Base-by-base conservation (phyloP, 2,888 invertebrate species). In the Gastrophysa polygoni region DNA sequence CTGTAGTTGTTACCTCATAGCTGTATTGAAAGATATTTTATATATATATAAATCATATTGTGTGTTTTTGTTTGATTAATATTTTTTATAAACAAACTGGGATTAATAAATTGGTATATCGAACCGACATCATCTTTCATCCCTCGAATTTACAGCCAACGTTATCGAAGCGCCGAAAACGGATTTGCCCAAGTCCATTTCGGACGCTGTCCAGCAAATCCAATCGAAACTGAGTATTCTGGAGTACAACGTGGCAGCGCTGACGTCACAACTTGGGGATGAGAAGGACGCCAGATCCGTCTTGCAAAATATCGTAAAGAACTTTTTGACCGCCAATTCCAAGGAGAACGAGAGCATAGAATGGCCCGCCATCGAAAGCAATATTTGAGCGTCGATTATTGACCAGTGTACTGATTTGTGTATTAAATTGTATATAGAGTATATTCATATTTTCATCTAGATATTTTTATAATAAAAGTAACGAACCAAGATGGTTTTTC, bases 271-370 rank as follows among this genome's bases (percentile, higher is more conserved):
- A 65, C 67, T 82, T 46, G 75, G 73, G 21, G 81, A 82, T 63
- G 82, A 82, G 70, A 74, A 77, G 24, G 72, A 76, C 57, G 81
- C 81, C 43, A 72, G 82, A 54, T 77, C 72, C 67, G 69, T 75
- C 32, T 73, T 82, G 61, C 68, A 68, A 44, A 64, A 60, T 21
- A 72, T 75, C 59, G 69, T 75, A 17, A 75, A 71, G 69, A 77
- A 75, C 58, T 73, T 75, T 70, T 61, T 80, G 57, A 61, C 68
- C 44, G 57, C 64, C 46, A 77, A 73, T 70, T 70, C 71, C 38
- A 79, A 79, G 73, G 81, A 82, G 61, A 69, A 73, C 57, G 73
- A 71, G 48, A 77, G 76, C 55, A 78, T 81, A 58, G 78, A 81
- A 47, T 82, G 81, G 81, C 81, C 81, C 14, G 68, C 73, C 24